Conservation (phyloP, 1,140 invertebrate genomes). For the Drosophila paulistorum region DNA sequence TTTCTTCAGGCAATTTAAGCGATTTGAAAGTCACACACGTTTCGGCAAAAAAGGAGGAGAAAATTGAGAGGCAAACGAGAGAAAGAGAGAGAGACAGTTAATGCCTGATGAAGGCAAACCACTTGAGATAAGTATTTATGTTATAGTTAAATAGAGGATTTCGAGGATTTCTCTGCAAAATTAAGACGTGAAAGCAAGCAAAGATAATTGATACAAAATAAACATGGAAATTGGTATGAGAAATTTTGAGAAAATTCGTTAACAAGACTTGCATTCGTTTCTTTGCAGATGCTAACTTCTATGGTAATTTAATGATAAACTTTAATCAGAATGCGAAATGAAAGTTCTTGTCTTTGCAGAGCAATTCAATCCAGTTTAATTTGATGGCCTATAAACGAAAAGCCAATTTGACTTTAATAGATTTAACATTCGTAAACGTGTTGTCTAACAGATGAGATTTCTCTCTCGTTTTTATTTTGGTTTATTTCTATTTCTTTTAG, state of each 20-base stretch:
- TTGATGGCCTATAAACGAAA: neutral
- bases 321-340: neutral
- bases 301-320: too few species aligned
- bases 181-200: neutral
- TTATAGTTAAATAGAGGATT: neutral
- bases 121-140: conserved; percentile 37
- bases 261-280: neutral
- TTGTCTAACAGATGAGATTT: conserved; percentile 3
- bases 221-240: neutral
- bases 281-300: too few species aligned
- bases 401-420: neutral
- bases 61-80: neutral
- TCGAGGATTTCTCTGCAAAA: neutral
- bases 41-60: conserved; percentile 6
- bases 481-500: conserved; percentile 4
- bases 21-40: conserved; percentile 59
- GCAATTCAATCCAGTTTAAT: neutral
- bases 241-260: neutral
- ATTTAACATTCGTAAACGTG: neutral
- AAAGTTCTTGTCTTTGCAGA: neutral
- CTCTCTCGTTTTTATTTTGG: neutral
- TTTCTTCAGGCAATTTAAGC: conserved; percentile 65
- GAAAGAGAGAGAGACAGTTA: neutral
- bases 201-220: neutral
- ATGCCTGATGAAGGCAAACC: conserved; percentile 40